Conservation (phyloP, 1,140 invertebrate genomes). For the Drosophila orosa region DNA sequence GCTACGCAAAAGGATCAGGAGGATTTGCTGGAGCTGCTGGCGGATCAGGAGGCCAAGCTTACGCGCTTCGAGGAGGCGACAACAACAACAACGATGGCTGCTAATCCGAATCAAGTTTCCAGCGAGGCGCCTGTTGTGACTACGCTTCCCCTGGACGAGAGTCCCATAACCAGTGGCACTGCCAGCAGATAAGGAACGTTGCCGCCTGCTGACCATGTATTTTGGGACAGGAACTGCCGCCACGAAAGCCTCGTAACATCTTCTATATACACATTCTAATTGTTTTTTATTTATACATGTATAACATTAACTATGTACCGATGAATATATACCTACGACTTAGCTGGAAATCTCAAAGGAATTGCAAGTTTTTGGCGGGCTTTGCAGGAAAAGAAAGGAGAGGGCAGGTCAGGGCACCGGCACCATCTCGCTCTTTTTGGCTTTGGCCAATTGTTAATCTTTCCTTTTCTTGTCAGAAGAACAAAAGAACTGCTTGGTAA, state of each 20-base stretch:
- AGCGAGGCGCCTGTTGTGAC: neutral
- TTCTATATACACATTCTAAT: constrained; percentile 46
- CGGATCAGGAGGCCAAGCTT: constrained; percentile 87
- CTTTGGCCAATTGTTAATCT: neutral
- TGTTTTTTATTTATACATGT: constrained; percentile 47
- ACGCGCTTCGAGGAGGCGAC: constrained; percentile 55
- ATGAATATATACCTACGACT: constrained; percentile 24
- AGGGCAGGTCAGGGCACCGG: neutral
- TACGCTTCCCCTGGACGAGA: constrained; percentile 1
- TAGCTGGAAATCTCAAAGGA: neutral
- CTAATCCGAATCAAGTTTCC: constrained; percentile 4
- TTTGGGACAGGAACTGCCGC: constrained; percentile 21
- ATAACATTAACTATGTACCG: constrained; percentile 12
- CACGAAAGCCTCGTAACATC: constrained; percentile 15
- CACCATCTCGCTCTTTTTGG: constrained; percentile 16
- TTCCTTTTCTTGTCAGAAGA: neutral
- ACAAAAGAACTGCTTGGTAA: neutral
- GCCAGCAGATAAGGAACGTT: constrained; percentile 45
- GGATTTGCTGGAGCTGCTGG: constrained; percentile 93
- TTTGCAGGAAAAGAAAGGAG: neutral
- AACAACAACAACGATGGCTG: constrained; percentile 5
- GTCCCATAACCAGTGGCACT: constrained; percentile 13
- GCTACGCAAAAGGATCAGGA: constrained; percentile 94
- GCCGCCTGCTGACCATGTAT: constrained; percentile 5
- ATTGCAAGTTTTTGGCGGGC: constrained; percentile 26